Evolutionary conservation across 2,888 invertebrate species (phyloP).

Genomic region (Apotomis betuletana): DNA sequence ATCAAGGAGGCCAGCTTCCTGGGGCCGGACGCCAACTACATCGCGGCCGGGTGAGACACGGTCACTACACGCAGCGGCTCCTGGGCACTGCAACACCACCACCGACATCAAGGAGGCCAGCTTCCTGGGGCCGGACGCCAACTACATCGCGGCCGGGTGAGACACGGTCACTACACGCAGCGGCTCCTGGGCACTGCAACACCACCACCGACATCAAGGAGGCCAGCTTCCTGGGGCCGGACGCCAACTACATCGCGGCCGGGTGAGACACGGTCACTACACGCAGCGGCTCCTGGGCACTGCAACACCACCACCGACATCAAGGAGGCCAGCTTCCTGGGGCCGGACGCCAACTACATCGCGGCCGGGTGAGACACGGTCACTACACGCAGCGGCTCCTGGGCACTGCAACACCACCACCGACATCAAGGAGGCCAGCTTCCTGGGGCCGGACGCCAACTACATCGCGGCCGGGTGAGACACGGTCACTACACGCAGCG

Average conservation of each 20-base stretch:
- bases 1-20: conserved; percentile 98
- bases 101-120: conserved; percentile 99
- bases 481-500: conserved; percentile 87
- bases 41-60: conserved; percentile 84
- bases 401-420: conserved; percentile 99
- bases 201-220: conserved; percentile 99
- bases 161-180: conserved; percentile 85
- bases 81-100: conserved; percentile 98
- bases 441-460: conserved; percentile 88
- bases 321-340: conserved; percentile 97
- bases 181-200: conserved; percentile 97
- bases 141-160: conserved; percentile 86
- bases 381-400: conserved; percentile 88
- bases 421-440: conserved; percentile 98
- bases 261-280: conserved; percentile 78
- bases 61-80: conserved; percentile 87
- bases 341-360: conserved; percentile 85
- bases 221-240: conserved; percentile 93
- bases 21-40: conserved; percentile 86
- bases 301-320: conserved; percentile 99
- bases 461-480: conserved; percentile 86
- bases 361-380: conserved; percentile 82
- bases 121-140: conserved; percentile 90
- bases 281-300: conserved; percentile 92
- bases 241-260: conserved; percentile 85